phyloP scores from a whole-genome alignment of 2,888 invertebrate species.

The Coelogynopora nodosa region DNA sequence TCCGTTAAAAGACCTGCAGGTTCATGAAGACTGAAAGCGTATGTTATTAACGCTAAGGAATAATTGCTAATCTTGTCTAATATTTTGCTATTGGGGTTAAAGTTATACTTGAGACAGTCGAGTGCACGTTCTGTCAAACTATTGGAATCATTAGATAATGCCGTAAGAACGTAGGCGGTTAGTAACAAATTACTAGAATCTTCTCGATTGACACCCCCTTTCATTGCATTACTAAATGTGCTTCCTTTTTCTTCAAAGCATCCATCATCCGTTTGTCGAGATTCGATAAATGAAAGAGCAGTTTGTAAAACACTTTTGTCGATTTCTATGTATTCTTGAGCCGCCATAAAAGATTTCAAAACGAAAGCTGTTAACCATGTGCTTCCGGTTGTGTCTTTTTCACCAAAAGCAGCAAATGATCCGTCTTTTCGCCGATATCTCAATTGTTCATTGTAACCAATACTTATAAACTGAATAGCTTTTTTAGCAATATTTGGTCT shows the following conservation, averaged over 20 bases:
- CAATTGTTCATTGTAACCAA: background rate
- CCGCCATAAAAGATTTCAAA: background rate
- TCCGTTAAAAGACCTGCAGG: background rate
- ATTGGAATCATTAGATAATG: conserved; percentile 67
- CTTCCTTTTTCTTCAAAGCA: background rate
- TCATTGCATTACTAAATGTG: conserved; percentile 12
- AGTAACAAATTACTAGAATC: conserved; percentile 70
- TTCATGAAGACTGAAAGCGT: background rate
- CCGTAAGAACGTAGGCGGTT: conserved; percentile 73
- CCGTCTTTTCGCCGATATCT: conserved; percentile 14
- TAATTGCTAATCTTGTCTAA: background rate
- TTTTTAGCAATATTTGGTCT: conserved; percentile 15
- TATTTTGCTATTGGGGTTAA: background rate
- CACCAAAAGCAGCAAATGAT: conserved; percentile 34
- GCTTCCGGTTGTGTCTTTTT: conserved; percentile 15
- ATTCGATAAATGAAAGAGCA: background rate
- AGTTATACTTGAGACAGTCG: conserved; percentile 47
- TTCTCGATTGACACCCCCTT: conserved; percentile 56
- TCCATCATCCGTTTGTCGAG: background rate
- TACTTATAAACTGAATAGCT: background rate
- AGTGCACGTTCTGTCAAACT: conserved; percentile 48
- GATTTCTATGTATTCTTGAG: background rate
- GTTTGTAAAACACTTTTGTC: background rate
- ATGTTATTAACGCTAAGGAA: background rate
- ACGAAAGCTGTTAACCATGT: conserved; percentile 37